These are phyloP conservation scores for Zosterops borbonicus DNA, from an alignment of 2,113 vertebrate species.

Conservation along the genomic window DNA sequence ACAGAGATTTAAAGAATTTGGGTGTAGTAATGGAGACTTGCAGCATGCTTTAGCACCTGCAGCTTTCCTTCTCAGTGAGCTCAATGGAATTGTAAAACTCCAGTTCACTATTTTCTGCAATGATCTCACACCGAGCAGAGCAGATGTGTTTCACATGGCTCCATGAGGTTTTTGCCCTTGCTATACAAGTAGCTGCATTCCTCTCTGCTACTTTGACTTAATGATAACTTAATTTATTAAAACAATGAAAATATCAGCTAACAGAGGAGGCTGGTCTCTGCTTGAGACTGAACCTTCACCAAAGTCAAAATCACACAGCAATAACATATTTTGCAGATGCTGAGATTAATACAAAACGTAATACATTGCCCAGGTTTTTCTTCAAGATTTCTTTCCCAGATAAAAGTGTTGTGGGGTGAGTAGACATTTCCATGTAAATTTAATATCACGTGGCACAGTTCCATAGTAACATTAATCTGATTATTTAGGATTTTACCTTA, in stretches of 20 bases:
- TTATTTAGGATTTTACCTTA: background rate
- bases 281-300: background rate
- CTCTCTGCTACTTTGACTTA: background rate
- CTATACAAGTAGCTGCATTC: background rate
- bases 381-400: background rate
- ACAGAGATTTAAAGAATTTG: background rate
- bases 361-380: background rate
- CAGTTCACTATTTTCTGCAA: background rate
- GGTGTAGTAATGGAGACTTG: background rate
- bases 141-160: background rate
- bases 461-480: background rate
- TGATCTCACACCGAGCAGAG: background rate
- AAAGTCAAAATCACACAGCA: background rate
- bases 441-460: background rate
- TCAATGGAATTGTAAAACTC: background rate
- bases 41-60: background rate
- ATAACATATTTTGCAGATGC: background rate
- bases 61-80: background rate
- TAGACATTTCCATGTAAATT: background rate
- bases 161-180: background rate
- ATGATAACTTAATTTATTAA: slow-evolving; percentile 3
- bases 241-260: background rate
- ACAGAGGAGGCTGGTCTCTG: background rate
- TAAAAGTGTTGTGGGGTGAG: background rate
- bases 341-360: background rate